Base-by-base conservation (phyloP, 2,797 vertebrate genomes). In the Cercopithecus diana region DNA sequence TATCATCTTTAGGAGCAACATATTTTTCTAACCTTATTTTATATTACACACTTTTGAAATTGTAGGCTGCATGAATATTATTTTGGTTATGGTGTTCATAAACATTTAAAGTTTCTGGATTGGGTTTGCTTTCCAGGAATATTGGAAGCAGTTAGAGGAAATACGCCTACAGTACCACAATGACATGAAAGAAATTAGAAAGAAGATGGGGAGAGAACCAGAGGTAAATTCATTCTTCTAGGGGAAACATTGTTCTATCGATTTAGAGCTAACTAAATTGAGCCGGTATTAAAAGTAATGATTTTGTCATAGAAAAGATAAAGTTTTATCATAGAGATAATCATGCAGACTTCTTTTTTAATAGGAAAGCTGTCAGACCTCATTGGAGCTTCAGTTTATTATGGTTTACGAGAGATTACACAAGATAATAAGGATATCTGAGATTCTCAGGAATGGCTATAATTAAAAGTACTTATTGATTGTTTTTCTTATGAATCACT, bases 151-250 rank as follows among this genome's bases (percentile, higher is more conserved):
- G 97, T 95, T 99, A 94, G 98, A 99, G 90, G 97, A 98, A 97
- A 99, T 99, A 98, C 98, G 99, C 58, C 99, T 99, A 64, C 99
- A 99, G 97, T 99, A 99, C 98, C 99, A 99, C 26, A 98, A 96
- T 12, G 98, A 99, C 64, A 97, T 99, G 95, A 99, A 98, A 96
- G 99, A 98, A 97, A 99, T 99, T 97, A 99, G 97, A 97, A 98
- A 87, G 81, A 99, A 98, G 98, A 98, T 98, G 76, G 98, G 97
- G 83, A 98, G 98, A 93, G 45, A 96, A 81, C 7, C 93, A 13
- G 97, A 99, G 99, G 99, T 99, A 98, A 95, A 87, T 64, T 76
- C 13, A 9, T 30, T 95, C 39, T 91, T 10, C 79, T 39, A 39
- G 52, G 94, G 36, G 3, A 50, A 28, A 14, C 3, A 7, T 10